Evolutionary conservation across 2,113 vertebrate genomes (phyloP).

Genomic region (Raja brachyura): DNA sequence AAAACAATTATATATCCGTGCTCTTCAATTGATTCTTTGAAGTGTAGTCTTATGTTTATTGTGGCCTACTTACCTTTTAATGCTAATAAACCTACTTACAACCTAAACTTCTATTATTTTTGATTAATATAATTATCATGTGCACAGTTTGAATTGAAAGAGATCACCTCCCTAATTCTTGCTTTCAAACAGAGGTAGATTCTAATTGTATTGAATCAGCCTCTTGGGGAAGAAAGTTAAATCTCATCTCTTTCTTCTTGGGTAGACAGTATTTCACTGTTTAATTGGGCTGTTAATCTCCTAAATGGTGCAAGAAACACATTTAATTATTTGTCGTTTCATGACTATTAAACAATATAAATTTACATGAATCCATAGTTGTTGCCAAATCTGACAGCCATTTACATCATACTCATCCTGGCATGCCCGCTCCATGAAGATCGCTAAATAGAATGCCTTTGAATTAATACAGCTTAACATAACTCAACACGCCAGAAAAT

Average conservation of each 20-base stretch:
- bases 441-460: too few species aligned
- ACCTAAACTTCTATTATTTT: background rate
- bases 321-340: slow-evolving; percentile 32
- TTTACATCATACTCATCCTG: background rate
- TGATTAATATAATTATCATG: slow-evolving; percentile 10
- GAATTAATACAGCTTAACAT: background rate
- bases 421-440: too few species aligned
- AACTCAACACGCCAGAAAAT: background rate
- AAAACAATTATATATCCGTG: background rate
- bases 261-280: slow-evolving; percentile 5
- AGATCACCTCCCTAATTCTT: background rate
- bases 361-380: background rate
- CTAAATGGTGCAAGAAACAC: background rate
- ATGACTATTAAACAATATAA: slow-evolving; percentile 1
- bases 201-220: background rate
- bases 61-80: background rate
- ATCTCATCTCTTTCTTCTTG: slow-evolving; percentile 3
- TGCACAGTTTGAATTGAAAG: background rate
- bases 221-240: background rate
- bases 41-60: background rate
- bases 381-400: background rate
- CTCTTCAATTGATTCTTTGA: background rate
- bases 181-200: slow-evolving; percentile 7
- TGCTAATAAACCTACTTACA: background rate
- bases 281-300: slow-evolving; percentile 31